Evolutionary conservation across 1,140 invertebrate genomes (phyloP), one percentile per base, ranked within the genome.

Genomic region (Drosophila takahashii): DNA sequence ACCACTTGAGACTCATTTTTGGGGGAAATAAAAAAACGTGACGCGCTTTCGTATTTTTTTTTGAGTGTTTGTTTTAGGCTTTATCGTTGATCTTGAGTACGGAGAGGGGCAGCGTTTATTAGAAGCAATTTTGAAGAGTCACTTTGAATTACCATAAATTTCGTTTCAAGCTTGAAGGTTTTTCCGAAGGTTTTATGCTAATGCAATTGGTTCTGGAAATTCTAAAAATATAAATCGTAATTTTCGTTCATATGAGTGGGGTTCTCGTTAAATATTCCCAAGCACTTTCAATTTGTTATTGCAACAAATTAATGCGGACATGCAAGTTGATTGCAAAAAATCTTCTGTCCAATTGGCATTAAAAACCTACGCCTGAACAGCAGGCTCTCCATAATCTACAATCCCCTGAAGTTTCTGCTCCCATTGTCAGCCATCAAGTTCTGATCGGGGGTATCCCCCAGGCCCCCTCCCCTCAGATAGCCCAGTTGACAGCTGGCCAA

Each of bases 221-320:
- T 69, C 65, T 71, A 70, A 70, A 70, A 70, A 71, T 71, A 57
- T 71, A 71, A 70, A 70, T 70, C 41, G 54, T 57, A 54, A 70
- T 69, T 70, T 70, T 53, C 66, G 16, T 34, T 5, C n/a, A 29
- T 42, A 67, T 42, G 61, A 36, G 61, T 34, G 37, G 3, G 41
- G 34, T 15, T 67, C 60, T 51, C 64, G 26, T 39, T 47, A 45
- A 27, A 60, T 42, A 44, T 60, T 59, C 26, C 26, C 47, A 59
- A 72, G 56, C 71, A 80, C 66, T 84, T 80, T 81, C 73, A 77
- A 83, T 86, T 86, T 86, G 83, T 86, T 86, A 81, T 87, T 87
- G 56, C 77, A 86, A 83, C 83, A 86, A 86, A 86, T 86, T 87
- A 87, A 86, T 87, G 86, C 67, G 80, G 83, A 86, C 83, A 61